Evolutionary conservation across 2,888 invertebrate species (phyloP).

Genomic region (Macrophya alboannulata): DNA sequence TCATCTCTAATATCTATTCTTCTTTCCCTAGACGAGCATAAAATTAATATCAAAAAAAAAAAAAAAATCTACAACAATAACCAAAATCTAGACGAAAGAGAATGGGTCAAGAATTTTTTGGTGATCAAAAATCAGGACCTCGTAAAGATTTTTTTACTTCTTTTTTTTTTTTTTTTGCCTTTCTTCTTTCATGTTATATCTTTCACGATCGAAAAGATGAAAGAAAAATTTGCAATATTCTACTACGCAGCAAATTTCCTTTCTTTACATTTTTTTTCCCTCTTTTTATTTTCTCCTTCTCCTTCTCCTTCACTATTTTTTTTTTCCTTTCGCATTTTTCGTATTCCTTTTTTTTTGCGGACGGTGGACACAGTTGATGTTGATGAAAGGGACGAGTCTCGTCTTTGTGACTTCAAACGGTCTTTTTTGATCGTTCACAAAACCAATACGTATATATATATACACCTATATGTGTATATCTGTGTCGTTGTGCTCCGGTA

Average conservation of each 20-base stretch:
- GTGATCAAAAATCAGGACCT: not conserved
- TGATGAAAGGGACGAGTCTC: conserved; percentile 19
- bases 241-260: conserved; percentile 1
- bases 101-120: not conserved
- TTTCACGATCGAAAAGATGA: not conserved
- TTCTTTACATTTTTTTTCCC: not conserved
- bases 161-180: not conserved
- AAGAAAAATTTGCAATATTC: conserved; percentile 3
- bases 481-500: not conserved
- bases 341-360: not conserved
- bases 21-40: not conserved
- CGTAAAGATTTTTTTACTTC: not conserved
- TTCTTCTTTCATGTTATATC: not conserved
- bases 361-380: conserved; percentile 18
- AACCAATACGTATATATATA: not conserved
- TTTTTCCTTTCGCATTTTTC: not conserved
- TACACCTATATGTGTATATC: not conserved
- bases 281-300: not conserved
- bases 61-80: not conserved
- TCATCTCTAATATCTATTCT: not conserved
- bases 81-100: not conserved
- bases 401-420: conserved; percentile 32
- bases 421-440: not conserved
- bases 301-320: not conserved
- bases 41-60: not conserved